Conservation (phyloP, 2,888 invertebrate species). For the Volucella bombylans region DNA sequence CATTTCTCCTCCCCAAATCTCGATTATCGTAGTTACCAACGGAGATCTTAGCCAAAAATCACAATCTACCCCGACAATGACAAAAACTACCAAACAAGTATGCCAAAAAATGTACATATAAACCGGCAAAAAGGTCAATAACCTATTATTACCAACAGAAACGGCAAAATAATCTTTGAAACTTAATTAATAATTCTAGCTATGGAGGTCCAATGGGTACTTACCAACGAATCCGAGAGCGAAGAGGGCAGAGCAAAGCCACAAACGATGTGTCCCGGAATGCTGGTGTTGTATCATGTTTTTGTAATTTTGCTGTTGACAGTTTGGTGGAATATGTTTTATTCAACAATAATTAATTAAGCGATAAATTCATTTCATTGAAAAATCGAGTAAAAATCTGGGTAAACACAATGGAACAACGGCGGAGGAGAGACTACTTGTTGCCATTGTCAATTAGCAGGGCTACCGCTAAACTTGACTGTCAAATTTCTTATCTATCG, state of each 20-base stretch:
- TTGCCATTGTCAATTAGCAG: conserved; percentile 46
- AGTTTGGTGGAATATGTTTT: conserved; percentile 8
- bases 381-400: neutral
- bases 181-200: conserved; percentile 23
- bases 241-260: conserved; percentile 28
- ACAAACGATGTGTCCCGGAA: neutral
- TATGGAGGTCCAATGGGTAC: neutral
- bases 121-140: conserved; percentile 52
- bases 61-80: neutral
- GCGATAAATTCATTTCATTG: conserved; percentile 27
- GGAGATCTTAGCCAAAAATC: neutral
- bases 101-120: neutral
- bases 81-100: neutral
- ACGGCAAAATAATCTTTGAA: conserved; percentile 17
- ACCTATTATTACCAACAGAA: conserved; percentile 8
- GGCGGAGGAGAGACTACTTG: conserved; percentile 39
- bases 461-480: neutral
- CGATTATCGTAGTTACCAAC: neutral
- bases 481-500: conserved; percentile 49
- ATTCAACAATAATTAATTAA: conserved; percentile 14
- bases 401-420: neutral
- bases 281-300: conserved; percentile 4
- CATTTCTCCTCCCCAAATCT: neutral
- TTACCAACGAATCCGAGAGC: conserved; percentile 37
- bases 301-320: neutral